These are phyloP conservation scores for Barypeithes pellucidus DNA, from an alignment of 2,888 invertebrate genomes.

Conservation along the genomic window DNA sequence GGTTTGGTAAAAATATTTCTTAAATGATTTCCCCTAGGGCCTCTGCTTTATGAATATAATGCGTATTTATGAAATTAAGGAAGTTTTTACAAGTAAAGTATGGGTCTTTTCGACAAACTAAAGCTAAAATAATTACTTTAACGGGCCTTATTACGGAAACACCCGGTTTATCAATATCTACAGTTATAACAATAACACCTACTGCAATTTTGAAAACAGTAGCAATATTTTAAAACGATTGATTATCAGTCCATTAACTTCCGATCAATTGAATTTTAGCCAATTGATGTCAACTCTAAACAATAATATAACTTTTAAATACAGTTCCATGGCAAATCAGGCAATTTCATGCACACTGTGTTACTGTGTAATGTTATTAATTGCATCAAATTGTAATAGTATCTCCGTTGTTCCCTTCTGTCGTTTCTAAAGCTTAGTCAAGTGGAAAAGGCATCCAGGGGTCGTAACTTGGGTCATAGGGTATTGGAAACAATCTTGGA, in stretches of 20 bases:
- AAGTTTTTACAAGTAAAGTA: background rate
- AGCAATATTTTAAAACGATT: no score
- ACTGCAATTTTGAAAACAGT: no score
- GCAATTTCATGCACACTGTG: slow-evolving; percentile 23
- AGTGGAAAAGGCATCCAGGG: slow-evolving; percentile 31
- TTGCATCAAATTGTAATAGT: slow-evolving; percentile 32
- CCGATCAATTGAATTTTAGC: background rate
- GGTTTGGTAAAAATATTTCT: slow-evolving; percentile 11
- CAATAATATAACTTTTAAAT: background rate
- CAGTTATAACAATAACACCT: no score
- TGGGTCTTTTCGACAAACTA: background rate
- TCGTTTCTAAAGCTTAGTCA: slow-evolving; percentile 27
- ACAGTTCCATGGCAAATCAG: slow-evolving; percentile 25
- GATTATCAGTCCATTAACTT: background rate
- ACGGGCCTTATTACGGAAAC: background rate
- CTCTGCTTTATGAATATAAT: slow-evolving; percentile 9
- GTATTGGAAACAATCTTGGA: slow-evolving; percentile 33
- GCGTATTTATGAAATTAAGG: background rate
- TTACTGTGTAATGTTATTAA: slow-evolving; percentile 32
- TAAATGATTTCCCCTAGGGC: slow-evolving; percentile 18
- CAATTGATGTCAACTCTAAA: background rate
- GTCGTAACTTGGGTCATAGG: slow-evolving; percentile 26
- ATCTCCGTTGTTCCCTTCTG: slow-evolving; percentile 28
- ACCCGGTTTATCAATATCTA: no score
- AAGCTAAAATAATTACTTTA: background rate